phyloP scores from a whole-genome alignment of 2,888 invertebrate species.

The Marronus borbonicus region DNA sequence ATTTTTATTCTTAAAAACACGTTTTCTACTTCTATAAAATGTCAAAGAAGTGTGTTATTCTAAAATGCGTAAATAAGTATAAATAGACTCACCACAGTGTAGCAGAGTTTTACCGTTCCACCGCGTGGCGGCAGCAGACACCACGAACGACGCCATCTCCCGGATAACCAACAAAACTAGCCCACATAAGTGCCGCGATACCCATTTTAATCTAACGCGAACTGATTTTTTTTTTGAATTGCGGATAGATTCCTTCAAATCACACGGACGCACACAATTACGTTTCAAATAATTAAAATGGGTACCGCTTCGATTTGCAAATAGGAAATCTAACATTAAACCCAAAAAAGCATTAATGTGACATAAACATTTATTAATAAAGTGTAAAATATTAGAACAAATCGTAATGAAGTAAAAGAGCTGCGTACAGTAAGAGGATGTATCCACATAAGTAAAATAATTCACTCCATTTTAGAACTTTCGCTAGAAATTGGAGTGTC shows the following conservation, averaged over 20 bases:
- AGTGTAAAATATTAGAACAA: conserved; percentile 70
- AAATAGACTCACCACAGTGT: conserved; percentile 71
- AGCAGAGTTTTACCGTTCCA: conserved; percentile 69
- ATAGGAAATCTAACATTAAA: conserved; percentile 70
- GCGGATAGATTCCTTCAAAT: not conserved
- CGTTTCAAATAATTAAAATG: conserved; percentile 36
- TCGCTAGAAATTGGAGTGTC: conserved; percentile 57
- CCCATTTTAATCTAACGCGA: conserved; percentile 60
- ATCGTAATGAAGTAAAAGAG: conserved; percentile 60
- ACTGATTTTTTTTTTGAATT: not conserved
- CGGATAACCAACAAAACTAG: conserved; percentile 68
- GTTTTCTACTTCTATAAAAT: conserved; percentile 56
- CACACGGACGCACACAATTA: not conserved
- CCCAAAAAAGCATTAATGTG: conserved; percentile 71
- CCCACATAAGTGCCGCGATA: conserved; percentile 65
- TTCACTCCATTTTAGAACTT: conserved; percentile 54
- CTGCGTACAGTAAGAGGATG: conserved; percentile 60
- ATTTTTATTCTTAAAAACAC: conserved; percentile 43
- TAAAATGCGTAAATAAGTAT: conserved; percentile 65
- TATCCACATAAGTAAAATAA: conserved; percentile 54
- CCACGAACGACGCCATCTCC: conserved; percentile 69
- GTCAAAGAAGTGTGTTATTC: conserved; percentile 60
- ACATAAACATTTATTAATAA: conserved; percentile 71
- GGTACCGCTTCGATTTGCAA: conserved; percentile 61
- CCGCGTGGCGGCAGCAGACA: conserved; percentile 69